Evolutionary conservation across 2,888 invertebrate species (phyloP).

Genomic region (Amphipoea oculea): DNA sequence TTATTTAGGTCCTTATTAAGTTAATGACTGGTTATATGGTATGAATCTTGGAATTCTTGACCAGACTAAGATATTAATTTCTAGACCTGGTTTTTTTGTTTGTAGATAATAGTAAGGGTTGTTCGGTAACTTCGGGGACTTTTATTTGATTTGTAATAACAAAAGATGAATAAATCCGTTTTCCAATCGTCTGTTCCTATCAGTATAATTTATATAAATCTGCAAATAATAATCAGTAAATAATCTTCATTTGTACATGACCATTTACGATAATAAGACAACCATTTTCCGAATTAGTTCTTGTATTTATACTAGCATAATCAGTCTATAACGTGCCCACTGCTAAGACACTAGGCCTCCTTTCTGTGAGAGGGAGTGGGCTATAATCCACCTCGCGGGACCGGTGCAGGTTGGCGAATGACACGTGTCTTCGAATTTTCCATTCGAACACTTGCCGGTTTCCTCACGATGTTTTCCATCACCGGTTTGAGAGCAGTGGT

Average conservation of each 20-base stretch:
- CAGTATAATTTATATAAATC: background rate
- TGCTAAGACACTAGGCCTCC: no score
- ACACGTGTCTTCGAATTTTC: no score
- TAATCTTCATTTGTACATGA: no score
- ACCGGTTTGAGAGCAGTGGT: no score
- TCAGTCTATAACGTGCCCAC: no score
- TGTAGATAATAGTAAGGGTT: background rate
- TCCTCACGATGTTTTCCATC: no score
- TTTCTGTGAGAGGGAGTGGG: no score
- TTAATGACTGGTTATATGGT: background rate
- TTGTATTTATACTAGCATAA: background rate
- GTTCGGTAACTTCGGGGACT: background rate
- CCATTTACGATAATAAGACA: background rate
- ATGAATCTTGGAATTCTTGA: background rate
- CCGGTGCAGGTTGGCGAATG: no score
- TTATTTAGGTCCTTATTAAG: conserved; percentile 1
- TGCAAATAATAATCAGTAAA: no score
- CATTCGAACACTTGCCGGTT: no score
- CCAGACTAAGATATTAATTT: background rate
- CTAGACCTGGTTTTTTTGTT: background rate
- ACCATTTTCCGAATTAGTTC: background rate
- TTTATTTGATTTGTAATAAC: background rate
- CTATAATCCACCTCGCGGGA: no score
- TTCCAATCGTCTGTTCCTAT: background rate
- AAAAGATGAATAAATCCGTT: background rate